phyloP scores from a whole-genome alignment of 2,113 vertebrate species.

The Mobula hypostoma region DNA sequence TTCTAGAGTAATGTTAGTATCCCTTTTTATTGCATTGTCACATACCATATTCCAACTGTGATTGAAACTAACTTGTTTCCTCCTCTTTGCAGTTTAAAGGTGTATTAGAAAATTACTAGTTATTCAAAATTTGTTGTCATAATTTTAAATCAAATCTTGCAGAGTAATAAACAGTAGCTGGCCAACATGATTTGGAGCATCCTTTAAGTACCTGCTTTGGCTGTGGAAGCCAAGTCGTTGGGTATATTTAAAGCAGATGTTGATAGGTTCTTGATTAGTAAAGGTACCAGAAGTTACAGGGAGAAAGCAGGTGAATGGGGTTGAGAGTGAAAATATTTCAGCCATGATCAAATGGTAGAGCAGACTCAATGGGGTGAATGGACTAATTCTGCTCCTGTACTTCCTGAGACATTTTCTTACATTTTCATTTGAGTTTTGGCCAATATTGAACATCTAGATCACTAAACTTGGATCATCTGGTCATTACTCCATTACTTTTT shows the following conservation, averaged over 20 bases:
- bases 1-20: not conserved
- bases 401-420: not conserved
- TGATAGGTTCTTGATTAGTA: too few relatives aligned
- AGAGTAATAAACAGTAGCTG: not conserved
- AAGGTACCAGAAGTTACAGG: too few relatives aligned
- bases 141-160: not conserved
- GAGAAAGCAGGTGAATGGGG: too few relatives aligned
- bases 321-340: too few relatives aligned
- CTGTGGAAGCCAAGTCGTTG: not conserved
- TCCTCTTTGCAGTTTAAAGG: not conserved
- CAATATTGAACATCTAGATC: too few relatives aligned
- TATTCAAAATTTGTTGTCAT: not conserved
- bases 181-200: not conserved
- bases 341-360: too few relatives aligned
- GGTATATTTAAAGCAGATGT: too few relatives aligned
- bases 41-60: not conserved
- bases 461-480: too few relatives aligned
- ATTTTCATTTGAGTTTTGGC: not conserved
- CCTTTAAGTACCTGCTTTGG: not conserved
- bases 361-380: too few relatives aligned
- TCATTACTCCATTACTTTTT: too few relatives aligned
- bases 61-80: not conserved
- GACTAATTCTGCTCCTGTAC: too few relatives aligned
- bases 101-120: not conserved
- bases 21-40: not conserved